Percentiles rank a stretch among this genome's conserved stretches.
Evolutionary conservation across 2,888 invertebrate genomes (phyloP).

Genomic region (Polyploca ridens): DNA sequence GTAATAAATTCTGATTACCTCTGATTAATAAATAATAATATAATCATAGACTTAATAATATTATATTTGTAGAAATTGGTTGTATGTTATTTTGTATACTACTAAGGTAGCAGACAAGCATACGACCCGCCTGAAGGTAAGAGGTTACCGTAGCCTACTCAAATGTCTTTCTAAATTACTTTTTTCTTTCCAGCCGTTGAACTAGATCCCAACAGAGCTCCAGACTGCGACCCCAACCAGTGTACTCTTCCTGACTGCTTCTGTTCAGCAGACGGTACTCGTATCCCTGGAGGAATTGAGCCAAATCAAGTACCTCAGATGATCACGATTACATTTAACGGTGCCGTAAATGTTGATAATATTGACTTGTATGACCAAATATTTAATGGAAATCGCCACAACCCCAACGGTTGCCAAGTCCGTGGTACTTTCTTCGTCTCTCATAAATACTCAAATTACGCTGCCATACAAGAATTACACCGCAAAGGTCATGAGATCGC

Average conservation of each 20-base stretch:
- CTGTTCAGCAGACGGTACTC: slow-evolving; percentile 96
- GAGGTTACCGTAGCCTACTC: not conserved
- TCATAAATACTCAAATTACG: slow-evolving; percentile 96
- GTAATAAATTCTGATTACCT: too few relatives aligned
- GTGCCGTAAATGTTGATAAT: slow-evolving; percentile 96
- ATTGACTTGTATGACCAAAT: slow-evolving; percentile 96
- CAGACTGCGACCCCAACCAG: slow-evolving; percentile 95
- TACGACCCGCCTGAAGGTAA: too few relatives aligned
- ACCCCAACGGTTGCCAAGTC: slow-evolving; percentile 95
- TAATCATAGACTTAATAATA: too few relatives aligned
- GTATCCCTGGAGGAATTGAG: slow-evolving; percentile 93
- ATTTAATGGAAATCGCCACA: slow-evolving; percentile 92
- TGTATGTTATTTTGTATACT: too few relatives aligned
- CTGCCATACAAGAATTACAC: slow-evolving; percentile 94
- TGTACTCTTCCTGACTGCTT: slow-evolving; percentile 96
- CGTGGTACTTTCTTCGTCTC: slow-evolving; percentile 96
- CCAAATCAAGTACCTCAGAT: slow-evolving; percentile 95
- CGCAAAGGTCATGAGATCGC: slow-evolving; percentile 96
- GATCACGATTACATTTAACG: slow-evolving; percentile 97
- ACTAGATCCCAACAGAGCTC: slow-evolving; percentile 95
- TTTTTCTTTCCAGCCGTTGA: slow-evolving; percentile 89
- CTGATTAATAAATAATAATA: too few relatives aligned
- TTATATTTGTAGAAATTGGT: too few relatives aligned
- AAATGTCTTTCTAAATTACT: not conserved
- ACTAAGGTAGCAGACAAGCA: too few relatives aligned